phyloP scores from a whole-genome alignment of 2,113 vertebrate genomes.

The Charina bottae region DNA sequence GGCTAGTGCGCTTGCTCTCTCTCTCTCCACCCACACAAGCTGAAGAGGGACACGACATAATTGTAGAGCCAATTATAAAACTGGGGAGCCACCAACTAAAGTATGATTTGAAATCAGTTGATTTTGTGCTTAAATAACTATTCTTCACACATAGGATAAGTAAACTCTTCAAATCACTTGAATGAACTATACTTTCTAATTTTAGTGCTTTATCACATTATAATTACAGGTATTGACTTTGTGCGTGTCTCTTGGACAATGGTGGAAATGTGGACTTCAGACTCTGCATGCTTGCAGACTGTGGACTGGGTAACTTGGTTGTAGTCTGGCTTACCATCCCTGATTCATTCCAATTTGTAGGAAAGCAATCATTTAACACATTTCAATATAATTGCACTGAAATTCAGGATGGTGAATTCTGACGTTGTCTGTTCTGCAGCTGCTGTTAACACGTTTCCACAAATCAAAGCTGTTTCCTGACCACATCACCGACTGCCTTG shows the following conservation, averaged over 20 bases:
- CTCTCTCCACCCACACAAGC: not conserved
- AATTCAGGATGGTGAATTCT: accelerated
- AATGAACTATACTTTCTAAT: constrained; percentile 41
- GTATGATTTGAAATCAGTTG: not conserved
- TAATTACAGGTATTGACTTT: constrained; percentile 28
- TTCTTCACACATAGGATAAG: constrained; percentile 13
- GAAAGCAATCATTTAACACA: constrained; percentile 61
- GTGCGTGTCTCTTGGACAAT: constrained; percentile 36
- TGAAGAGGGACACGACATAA: not conserved
- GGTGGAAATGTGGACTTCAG: constrained; percentile 36
- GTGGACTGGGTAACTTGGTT: constrained; percentile 28
- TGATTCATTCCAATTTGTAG: constrained; percentile 56
- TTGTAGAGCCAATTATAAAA: constrained; percentile 20
- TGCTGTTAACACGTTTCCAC: constrained; percentile 45
- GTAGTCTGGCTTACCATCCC: constrained; percentile 46
- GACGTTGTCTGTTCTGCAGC: constrained; percentile 53
- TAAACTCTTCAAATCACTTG: constrained; percentile 3
- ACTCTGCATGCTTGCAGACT: not conserved
- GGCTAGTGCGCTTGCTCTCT: not conserved
- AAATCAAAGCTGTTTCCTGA: constrained; percentile 32
- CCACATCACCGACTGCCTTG: constrained; percentile 18
- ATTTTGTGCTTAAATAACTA: constrained; percentile 15
- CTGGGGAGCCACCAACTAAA: not conserved
- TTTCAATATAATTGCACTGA: constrained; percentile 55
- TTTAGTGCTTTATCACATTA: constrained; percentile 29